Evolutionary conservation across 2,797 vertebrate species (phyloP).

Genomic region (Coranthus polyacanthus): DNA sequence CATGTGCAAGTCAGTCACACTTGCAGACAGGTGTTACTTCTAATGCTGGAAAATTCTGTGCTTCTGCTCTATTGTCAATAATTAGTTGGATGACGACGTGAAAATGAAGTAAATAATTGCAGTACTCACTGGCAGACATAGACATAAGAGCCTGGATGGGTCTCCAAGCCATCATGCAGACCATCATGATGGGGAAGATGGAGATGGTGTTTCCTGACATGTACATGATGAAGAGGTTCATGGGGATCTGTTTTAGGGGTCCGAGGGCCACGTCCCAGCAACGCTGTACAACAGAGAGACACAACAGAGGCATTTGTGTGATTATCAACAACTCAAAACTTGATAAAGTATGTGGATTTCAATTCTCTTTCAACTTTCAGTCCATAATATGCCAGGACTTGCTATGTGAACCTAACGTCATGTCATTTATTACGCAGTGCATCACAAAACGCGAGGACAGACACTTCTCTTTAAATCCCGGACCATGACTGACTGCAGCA

Average conservation of each 20-base stretch:
- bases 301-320: neutral
- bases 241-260: conserved; percentile 97
- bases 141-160: conserved; percentile 98
- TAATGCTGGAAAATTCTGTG: too few species aligned
- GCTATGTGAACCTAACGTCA: too few species aligned
- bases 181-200: conserved; percentile 99
- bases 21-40: too few species aligned
- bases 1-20: too few species aligned
- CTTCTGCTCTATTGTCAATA: too few species aligned
- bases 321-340: neutral
- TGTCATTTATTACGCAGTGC: too few species aligned
- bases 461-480: too few species aligned
- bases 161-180: conserved; percentile 99
- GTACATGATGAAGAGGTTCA: conserved; percentile 99
- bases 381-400: too few species aligned
- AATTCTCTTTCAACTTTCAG: too few species aligned
- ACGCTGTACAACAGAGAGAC: conserved; percentile 80
- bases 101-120: neutral
- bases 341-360: too few species aligned
- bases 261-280: conserved; percentile 98
- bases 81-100: neutral
- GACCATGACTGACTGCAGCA: too few species aligned
- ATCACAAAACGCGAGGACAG: too few species aligned
- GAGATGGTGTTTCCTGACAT: conserved; percentile 99
- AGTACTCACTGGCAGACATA: conserved; percentile 94